Percentiles rank a stretch among this genome's conserved stretches.
phyloP scores from a whole-genome alignment of 2,888 invertebrate species.

The Cataglyphis rosenhaueri region DNA sequence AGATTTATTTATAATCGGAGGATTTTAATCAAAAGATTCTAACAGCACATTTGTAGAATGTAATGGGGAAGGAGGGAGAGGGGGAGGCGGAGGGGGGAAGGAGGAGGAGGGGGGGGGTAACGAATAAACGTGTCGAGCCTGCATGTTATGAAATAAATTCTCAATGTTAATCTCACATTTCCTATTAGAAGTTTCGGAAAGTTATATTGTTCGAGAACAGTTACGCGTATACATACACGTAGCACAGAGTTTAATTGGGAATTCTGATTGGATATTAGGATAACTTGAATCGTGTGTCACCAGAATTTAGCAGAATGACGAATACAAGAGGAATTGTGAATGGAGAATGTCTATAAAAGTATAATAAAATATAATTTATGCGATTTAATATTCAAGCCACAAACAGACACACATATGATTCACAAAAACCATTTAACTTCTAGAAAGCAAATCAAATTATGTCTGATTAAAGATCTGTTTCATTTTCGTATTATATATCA shows the following conservation, averaged over 20 bases:
- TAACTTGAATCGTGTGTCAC: background rate
- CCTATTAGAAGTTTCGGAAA: background rate
- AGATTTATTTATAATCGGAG: slow-evolving; percentile 8
- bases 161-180: background rate
- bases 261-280: background rate
- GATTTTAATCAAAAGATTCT: background rate
- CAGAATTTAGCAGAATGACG: background rate
- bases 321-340: background rate
- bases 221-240: background rate
- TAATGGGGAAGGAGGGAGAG: background rate
- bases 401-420: slow-evolving; percentile 20
- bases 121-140: background rate
- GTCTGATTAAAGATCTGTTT: slow-evolving; percentile 28
- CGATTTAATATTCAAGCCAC: background rate
- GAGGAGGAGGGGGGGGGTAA: background rate
- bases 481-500: slow-evolving; percentile 12
- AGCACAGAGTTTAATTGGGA: background rate
- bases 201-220: background rate
- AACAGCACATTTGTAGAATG: background rate
- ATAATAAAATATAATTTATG: background rate
- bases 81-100: too few relatives aligned
- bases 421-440: slow-evolving; percentile 33
- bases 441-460: slow-evolving; percentile 17
- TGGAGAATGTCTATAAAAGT: background rate
- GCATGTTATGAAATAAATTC: background rate